Evolutionary conservation across 2,888 invertebrate species (phyloP), one percentile per base, ranked within the genome.

Genomic region (Plebejus argus): DNA sequence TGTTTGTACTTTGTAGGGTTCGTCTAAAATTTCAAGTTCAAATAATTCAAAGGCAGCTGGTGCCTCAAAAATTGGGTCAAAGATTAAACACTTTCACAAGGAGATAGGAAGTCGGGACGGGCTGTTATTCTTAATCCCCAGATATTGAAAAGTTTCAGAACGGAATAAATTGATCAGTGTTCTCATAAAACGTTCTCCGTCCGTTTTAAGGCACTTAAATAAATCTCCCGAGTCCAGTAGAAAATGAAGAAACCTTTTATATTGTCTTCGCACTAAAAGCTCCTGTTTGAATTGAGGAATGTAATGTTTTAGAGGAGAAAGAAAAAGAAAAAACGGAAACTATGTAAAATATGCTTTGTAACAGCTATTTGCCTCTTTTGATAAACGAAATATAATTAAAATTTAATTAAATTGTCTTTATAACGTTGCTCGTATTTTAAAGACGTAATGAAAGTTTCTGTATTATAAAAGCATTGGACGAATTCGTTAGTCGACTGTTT

Each of bases 401-500:
- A n/a, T 35, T 70, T 45, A 71, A 45, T 71, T 35, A 39, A 71
- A 71, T 39, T 71, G 45, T 76, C 77, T 77, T 80, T 79, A 79
- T 71, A 81, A 76, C 77, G 77, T 39, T 76, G 77, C 66, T 76
- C 83, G 15, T 61, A 23, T 76, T 83, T 6, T 61, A 61, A 66
- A 18, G 83, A 28, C 28, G 28, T 83, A 83, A 80, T 79, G 28
- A 79, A 76, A 79, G 81, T 83, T 84, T 82, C 81, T 79, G 76
- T 82, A 79, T 79, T 81, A 79, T 81, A 83, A 85, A 86, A 79
- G 78, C 72, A 83, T 81, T 81, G 78, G 79, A 81, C 82, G 82
- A 82, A 82, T 80, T 81, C 78, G 81, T 81, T 82, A 83, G 83
- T 82, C 83, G 82, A 81, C 80, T 82, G 83, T 89, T 91, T 89